Base-by-base conservation (phyloP, 2,113 vertebrate genomes). In the Chaetodon trifascialis region DNA sequence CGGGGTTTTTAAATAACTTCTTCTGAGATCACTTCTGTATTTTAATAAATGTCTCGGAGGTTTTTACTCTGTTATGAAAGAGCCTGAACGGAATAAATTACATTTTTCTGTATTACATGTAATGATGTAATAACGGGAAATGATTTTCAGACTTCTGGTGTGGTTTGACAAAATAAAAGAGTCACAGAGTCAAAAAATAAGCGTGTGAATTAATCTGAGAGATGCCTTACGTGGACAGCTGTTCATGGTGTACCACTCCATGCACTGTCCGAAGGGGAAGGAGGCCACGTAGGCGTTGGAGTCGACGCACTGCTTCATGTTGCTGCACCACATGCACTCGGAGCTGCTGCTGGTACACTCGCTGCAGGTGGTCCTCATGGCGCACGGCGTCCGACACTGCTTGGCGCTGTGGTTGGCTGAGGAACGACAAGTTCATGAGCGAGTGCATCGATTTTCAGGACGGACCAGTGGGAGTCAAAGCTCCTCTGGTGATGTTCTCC, bases 261-360 rank as follows among this genome's bases (percentile, higher is more conserved):
- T 97, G 47, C 98, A 99, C 93, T 99, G 98, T 34, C 98, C 98
- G 0, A 96, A 99, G 46, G 98, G 98, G 92, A 99, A 99, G n/a
- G 98, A 99, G 75, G 98, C 97, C 91, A 99, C 98, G 1, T 99
- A 99, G 5, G 98, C 98, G 4, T 99, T 99, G 73, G 98, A 99
- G 92, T 99, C 98, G 6, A 99, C 98, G 0, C 98, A 99, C 92
- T 99, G 98, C 91, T 96, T 97, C 97, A 98, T 99, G 96, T 99
- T 99, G 95, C 97, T 99, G 95, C 98, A 99, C 98, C 98, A 99
- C 98, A 99, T 99, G 88, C 98, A 99, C 93, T 99, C 98, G 0
- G 98, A 97, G 95, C 97, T 99, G 95, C 97, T 95, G 51, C 96
- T 98, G 19, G 98, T 99, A 85, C 98, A 99, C 58, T 99, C 98